Base-by-base conservation (phyloP, 2,888 invertebrate genomes). In the Lepidocyrtoides sp. region DNA sequence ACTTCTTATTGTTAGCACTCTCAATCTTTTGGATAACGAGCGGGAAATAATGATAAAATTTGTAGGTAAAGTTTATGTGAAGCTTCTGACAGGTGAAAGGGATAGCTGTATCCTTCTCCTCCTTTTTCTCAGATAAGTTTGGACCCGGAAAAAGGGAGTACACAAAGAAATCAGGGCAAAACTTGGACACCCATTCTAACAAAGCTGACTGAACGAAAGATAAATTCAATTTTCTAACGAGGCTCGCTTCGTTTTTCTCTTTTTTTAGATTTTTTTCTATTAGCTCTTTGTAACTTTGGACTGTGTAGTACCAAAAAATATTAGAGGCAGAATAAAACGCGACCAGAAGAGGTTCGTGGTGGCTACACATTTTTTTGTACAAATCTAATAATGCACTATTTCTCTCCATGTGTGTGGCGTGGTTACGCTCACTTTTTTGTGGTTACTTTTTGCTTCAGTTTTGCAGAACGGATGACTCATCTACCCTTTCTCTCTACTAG, bases 191-290 rank as follows among this genome's bases (percentile, higher is more conserved):
- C 44, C 26, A 20, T 26, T 32, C 26, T 20, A 63, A 54, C 12
- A 4, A 29, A n/a, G n/a, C n/a, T n/a, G n/a, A n/a, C n/a, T n/a
- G n/a, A n/a, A n/a, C n/a, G n/a, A n/a, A 51, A 20, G 41, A 17
- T 57, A 77, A 87, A 87, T 87, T 77, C 87, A 87, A 87, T 87
- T 87, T 87, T 77, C 87, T 87, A 79, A 79, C 77, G 63, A 63
- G 51, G 41, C 77, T 63, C 54, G 23, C 72, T 66, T 44, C 32
- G 1, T 26, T 63, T 57, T 12, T 29, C 63, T 79, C 87, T 26
- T 17, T 63, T 20, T 60, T 77, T 32, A 79, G 51, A 79, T 87
- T 87, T 77, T 79, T 79, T 79, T 36, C 66, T 29, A n/a, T n/a
- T n/a, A n/a, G n/a, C n/a, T 29, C 48, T 54, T 14, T 51, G 29